Evolutionary conservation across 2,888 invertebrate species (phyloP).

Genomic region (Drosophila siamana): DNA sequence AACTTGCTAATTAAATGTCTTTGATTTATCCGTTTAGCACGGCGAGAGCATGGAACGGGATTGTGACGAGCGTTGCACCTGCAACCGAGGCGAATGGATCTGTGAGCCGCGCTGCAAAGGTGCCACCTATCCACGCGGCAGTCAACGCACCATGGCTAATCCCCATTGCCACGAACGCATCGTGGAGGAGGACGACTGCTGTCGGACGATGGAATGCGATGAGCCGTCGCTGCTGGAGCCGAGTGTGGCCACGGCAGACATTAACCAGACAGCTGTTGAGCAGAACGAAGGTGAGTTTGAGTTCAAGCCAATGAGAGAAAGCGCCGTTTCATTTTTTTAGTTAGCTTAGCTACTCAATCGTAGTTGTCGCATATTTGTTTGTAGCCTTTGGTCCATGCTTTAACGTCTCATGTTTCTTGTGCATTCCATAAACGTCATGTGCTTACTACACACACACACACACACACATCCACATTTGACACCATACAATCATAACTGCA

Average conservation of each 20-base stretch:
- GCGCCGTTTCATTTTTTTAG: conserved; percentile 34
- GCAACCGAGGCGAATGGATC: conserved; percentile 89
- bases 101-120: conserved; percentile 91
- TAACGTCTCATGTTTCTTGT: conserved; percentile 64
- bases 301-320: conserved; percentile 3
- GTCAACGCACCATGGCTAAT: conserved; percentile 87
- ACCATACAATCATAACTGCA: not conserved
- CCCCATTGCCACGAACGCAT: conserved; percentile 90
- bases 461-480: conserved; percentile 15
- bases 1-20: conserved; percentile 8
- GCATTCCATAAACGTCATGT: conserved; percentile 62
- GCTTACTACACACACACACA: conserved; percentile 44
- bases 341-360: conserved; percentile 11
- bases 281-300: conserved; percentile 65
- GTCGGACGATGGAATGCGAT: conserved; percentile 90
- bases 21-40: conserved; percentile 83
- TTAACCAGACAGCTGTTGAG: conserved; percentile 20
- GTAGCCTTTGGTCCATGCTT: conserved; percentile 53
- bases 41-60: conserved; percentile 91
- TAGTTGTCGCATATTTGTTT: conserved; percentile 44
- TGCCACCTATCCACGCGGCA: conserved; percentile 89
- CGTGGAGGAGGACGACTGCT: conserved; percentile 90
- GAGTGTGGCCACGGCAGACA: conserved; percentile 54
- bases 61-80: conserved; percentile 92
- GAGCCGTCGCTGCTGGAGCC: conserved; percentile 84